These are phyloP conservation scores for Yoshiicerus persimilis DNA, from an alignment of 1,140 invertebrate species.

Conservation along the genomic window DNA sequence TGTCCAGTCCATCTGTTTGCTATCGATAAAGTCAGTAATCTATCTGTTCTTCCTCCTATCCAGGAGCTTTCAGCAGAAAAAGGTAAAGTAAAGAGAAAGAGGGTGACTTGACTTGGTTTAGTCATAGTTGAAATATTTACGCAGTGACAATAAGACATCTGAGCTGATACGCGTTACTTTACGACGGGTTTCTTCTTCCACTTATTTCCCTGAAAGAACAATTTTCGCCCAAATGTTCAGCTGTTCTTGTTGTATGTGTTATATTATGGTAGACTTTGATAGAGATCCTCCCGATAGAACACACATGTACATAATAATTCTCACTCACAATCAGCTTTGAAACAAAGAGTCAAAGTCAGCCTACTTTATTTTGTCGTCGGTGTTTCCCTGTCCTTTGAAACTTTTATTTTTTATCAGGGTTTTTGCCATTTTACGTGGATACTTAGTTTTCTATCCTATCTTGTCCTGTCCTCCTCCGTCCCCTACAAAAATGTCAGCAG, in stretches of 20 bases:
- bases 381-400: background rate
- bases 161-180: constrained; percentile 6
- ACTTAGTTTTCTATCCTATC: background rate
- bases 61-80: background rate
- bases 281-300: background rate
- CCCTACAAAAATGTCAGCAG: background rate
- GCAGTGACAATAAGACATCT: constrained; percentile 4
- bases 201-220: background rate
- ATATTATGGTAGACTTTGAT: background rate
- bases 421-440: background rate
- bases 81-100: background rate
- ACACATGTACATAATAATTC: background rate
- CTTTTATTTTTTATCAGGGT: background rate
- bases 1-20: constrained; percentile 11
- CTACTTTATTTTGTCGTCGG: background rate
- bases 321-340: background rate
- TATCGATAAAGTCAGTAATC: background rate
- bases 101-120: background rate
- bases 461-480: background rate
- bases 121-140: background rate
- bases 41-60: background rate
- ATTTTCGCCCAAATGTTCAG: background rate
- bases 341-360: background rate
- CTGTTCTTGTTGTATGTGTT: background rate
- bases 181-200: background rate